These are phyloP conservation scores for Heteronetta atricapilla DNA, from an alignment of 2,113 vertebrate genomes.

Conservation along the genomic window DNA sequence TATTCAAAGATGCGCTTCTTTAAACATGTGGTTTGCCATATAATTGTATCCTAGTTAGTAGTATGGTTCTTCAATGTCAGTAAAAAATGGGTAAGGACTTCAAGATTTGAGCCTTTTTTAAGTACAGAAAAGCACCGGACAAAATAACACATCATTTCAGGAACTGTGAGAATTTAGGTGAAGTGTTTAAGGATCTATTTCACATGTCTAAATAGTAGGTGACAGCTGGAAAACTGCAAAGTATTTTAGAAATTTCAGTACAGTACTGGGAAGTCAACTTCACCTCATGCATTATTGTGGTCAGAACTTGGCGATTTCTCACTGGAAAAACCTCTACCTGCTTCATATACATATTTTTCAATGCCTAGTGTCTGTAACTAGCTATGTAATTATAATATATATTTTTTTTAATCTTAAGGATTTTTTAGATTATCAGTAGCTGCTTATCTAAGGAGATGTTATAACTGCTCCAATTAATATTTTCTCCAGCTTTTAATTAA, in stretches of 20 bases:
- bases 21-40: conserved; percentile 9
- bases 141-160: not conserved
- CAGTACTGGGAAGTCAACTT: not conserved
- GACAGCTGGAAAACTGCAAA: not conserved
- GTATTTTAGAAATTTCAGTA: not conserved
- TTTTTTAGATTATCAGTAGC: not conserved
- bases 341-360: not conserved
- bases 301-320: not conserved
- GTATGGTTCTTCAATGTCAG: not conserved
- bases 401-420: not conserved
- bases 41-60: conserved; percentile 35
- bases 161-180: not conserved
- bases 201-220: not conserved
- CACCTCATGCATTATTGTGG: not conserved
- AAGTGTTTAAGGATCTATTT: not conserved
- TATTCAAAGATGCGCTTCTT: conserved; percentile 35
- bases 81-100: not conserved
- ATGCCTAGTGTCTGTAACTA: not conserved
- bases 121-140: not conserved
- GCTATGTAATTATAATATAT: not conserved
- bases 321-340: not conserved
- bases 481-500: not conserved
- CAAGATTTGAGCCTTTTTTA: conserved; percentile 2
- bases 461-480: not conserved
- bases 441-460: not conserved